Base-by-base conservation (phyloP, 2,113 vertebrate genomes). In the Anoplopoma fimbria region DNA sequence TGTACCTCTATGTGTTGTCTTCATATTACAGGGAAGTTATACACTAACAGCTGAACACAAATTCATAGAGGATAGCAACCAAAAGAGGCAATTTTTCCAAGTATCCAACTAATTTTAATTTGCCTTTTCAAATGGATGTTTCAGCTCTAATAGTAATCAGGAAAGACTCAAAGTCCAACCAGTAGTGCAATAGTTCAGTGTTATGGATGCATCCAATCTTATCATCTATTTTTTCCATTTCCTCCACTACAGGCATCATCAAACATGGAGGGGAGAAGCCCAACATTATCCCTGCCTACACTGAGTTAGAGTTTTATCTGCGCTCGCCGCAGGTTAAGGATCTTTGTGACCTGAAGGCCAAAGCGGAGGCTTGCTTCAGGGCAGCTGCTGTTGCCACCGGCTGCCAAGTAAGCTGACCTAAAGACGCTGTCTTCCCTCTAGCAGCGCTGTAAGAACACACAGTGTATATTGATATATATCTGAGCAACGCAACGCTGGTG, bases 231-330 rank as follows among this genome's bases (percentile, higher is more conserved):
- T 34, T 42, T 25, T 61, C 27, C n/a, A 3, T 40, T 83, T 92
- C 82, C 34, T 72, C 69, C 55, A 25, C 64, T 6, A n/a, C 92
- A 98, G 97, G 97, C 78, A 92, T 98, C 92, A 97, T 98, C 93
- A 97, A 96, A 94, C 95, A 97, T 68, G 97, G 97, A 88, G 97
- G 97, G 13, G 91, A 96, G 91, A 97, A 95, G 86, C 96, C 97
- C 73, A 97, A 97, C 89, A 97, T 98, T 77, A 97, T 97, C 93
- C 97, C 97, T 36, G 96, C 94, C 89, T 97, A 96, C 83, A 92
- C 96, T 14, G 97, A 97, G 61, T 82, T 98, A 31, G 81, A 96
- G 75, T 98, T 95, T 87, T 98, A 96, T 87, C 88, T 97, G 82
- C 96, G 96, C 73, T 96, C 96, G 1, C 96, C 96, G 19, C 93